Evolutionary conservation across 2,888 invertebrate species (phyloP), one percentile per base, ranked within the genome.

Genomic region (Oithona nana): DNA sequence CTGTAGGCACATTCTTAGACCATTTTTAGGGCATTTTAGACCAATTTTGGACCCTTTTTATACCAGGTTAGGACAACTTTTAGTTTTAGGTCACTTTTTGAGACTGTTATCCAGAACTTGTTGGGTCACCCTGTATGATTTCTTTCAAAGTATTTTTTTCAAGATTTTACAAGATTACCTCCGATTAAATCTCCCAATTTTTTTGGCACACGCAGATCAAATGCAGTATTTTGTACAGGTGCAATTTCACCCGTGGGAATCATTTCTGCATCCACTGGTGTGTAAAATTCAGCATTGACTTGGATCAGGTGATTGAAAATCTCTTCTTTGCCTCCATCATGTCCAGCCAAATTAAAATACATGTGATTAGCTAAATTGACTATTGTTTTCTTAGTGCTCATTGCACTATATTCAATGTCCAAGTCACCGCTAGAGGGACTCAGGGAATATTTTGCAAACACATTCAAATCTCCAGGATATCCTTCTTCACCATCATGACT

Each of bases 231-330:
- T 0, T 79, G 79, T 0, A 92, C 88, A 0, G 78, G 72, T 65
- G 78, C 77, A 28, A 87, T 78, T 71, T 82, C 82, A 29, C 84
- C 84, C 54, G 84, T 85, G 0, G 86, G 83, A 66, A 86, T 78
- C 2, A 81, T 80, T 8, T 82, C 79, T 0, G 78, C 76, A 71
- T 87, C 83, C 0, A 81, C 78, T 1, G 80, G 82, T 0, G 86
- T 85, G 68, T 82, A 86, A 65, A 79, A 78, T 71, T 87, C 83
- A 1, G 87, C 87, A 70, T 84, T 84, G 39, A 92, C 79, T 22
- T 78, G 77, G 50, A 88, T 73, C 28, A 77, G 74, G 71, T 88
- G 88, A 28, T 84, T n/a, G 30, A 52, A 28, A 29, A 29, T 39
- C 16, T 39, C 39, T 16, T 39, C 8, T 39, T 39, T 39, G 6